phyloP scores from a whole-genome alignment of 2,113 vertebrate species.

The Pygoscelis adeliae region DNA sequence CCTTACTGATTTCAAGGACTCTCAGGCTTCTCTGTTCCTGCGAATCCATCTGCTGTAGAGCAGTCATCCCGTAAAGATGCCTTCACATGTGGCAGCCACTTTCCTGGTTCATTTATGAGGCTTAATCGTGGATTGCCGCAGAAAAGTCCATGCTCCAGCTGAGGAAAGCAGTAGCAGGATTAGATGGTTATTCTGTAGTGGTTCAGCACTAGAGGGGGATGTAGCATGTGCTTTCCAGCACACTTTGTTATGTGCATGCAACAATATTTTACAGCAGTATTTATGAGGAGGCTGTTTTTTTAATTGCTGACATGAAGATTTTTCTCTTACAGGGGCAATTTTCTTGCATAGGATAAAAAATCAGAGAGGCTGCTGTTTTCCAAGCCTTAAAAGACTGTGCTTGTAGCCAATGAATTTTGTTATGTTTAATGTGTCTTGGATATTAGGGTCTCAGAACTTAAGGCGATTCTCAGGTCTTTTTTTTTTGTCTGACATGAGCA shows the following conservation, averaged over 20 bases:
- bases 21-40: background rate
- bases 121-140: background rate
- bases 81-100: background rate
- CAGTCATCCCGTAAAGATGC: background rate
- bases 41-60: background rate
- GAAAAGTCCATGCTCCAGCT: background rate
- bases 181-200: background rate
- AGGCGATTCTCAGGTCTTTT: background rate
- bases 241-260: background rate
- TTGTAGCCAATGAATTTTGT: background rate
- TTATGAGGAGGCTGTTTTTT: slow-evolving; percentile 29
- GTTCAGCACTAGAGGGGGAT: slow-evolving; percentile 67
- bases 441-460: background rate
- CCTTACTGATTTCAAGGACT: background rate
- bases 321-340: slow-evolving; percentile 28
- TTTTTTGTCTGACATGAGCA: background rate
- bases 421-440: background rate
- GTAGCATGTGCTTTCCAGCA: slow-evolving; percentile 44
- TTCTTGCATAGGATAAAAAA: background rate
- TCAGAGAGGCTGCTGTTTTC: background rate
- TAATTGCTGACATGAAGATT: slow-evolving; percentile 4
- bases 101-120: background rate
- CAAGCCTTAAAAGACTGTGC: background rate
- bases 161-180: background rate
- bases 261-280: slow-evolving; percentile 20